Conservation (phyloP, 1,140 invertebrate genomes). For the Trigoniulus corallinus region DNA sequence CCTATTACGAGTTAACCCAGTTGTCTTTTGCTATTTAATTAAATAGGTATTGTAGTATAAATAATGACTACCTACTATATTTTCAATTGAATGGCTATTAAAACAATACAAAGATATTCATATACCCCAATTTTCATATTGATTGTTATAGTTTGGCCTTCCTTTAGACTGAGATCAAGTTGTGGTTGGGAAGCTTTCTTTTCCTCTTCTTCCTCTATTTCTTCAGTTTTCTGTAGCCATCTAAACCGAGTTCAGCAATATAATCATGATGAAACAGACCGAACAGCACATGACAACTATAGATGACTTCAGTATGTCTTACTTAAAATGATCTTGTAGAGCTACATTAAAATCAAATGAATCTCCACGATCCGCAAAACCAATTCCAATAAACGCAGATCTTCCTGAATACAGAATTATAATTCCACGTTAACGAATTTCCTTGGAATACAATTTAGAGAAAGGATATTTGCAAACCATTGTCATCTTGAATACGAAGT, state of each 20-base stretch:
- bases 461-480: conserved; percentile 36
- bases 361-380: conserved; percentile 93
- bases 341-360: conserved; percentile 99
- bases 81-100: neutral
- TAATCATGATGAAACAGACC: neutral
- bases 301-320: neutral
- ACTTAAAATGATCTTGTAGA: conserved; percentile 95
- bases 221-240: conserved; percentile 80
- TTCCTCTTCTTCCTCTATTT: conserved; percentile 34
- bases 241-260: too few relatives aligned
- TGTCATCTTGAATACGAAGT: conserved; percentile 83
- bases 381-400: conserved; percentile 91
- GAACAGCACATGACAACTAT: neutral
- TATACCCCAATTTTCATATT: conserved; percentile 89
- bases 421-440: too few relatives aligned
- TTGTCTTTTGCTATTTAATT: conserved; percentile 62
- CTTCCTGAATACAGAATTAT: conserved; percentile 40
- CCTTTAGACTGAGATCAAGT: conserved; percentile 92
- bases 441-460: too few relatives aligned
- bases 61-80: neutral
- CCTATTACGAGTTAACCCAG: conserved; percentile 44
- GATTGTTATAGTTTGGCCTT: conserved; percentile 96
- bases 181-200: conserved; percentile 56
- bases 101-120: neutral
- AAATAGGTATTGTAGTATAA: conserved; percentile 13